A percentile compares a stretch with the other conserved stretches of the same genome.
These are phyloP conservation scores for Pseudococcus longispinus DNA, from an alignment of 2,888 invertebrate species.

Conservation along the genomic window DNA sequence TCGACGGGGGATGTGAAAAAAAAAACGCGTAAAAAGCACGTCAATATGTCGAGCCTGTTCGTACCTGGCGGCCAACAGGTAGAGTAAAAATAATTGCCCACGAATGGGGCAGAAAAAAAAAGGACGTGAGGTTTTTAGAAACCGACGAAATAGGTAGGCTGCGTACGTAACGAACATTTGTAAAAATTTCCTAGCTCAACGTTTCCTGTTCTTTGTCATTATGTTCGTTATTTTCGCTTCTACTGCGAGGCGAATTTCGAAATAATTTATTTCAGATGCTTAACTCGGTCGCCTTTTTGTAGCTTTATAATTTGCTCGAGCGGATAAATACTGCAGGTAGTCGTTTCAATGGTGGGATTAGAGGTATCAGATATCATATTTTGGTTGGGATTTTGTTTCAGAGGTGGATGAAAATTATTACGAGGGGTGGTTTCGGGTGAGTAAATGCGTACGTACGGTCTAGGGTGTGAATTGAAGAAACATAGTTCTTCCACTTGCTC, in stretches of 20 bases:
- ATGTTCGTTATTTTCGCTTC: neutral
- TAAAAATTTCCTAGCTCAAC: neutral
- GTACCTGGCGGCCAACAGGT: conserved; percentile 13
- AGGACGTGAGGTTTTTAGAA: neutral
- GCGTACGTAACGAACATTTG: neutral
- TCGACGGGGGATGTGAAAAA: neutral
- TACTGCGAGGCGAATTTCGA: neutral
- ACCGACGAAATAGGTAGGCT: neutral
- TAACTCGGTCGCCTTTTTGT: neutral
- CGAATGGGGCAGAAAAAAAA: neutral
- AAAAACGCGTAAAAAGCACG: neutral
- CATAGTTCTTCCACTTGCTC: no score
- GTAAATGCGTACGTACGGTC: neutral
- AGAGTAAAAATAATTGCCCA: conserved; percentile 5
- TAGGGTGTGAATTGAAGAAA: no score
- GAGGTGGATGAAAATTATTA: neutral
- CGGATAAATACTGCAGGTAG: neutral
- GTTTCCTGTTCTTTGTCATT: conserved; percentile 22
- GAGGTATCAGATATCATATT: neutral
- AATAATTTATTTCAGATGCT: conserved; percentile 4
- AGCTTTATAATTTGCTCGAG: neutral
- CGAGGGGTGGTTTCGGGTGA: neutral
- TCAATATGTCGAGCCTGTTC: neutral
- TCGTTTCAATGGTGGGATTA: neutral
- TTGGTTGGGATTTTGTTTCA: neutral